Evolutionary conservation across 64 coral and sea anemone genomes (phyloP), one percentile per base, ranked within the genome.

Genomic region (Catalaphyllia jardinei): DNA sequence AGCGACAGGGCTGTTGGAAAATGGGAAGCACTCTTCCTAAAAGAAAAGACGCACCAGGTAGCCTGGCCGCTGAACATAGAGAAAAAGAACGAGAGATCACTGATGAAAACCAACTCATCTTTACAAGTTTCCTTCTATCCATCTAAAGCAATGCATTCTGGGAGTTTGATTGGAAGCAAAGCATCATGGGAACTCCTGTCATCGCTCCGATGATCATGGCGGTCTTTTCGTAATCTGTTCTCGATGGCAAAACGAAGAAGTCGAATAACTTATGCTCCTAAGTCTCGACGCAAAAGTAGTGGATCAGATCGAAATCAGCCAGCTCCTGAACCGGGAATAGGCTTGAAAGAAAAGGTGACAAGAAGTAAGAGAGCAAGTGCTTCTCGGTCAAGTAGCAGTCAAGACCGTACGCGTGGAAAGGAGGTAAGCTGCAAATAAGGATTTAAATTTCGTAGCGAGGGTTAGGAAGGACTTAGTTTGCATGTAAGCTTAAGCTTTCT

Each of bases 1-100:
- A 93, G 29, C 95, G 92, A 85, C 82, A 96, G 30, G 92, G 87
- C 61, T 96, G 95, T 15, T 90, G 59, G 6, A 89, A 60, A 51
- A 71, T 35, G 17, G 81, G 81, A 63, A 85, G 50, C 22, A 38
- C n/a, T n/a, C 63, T 85, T 69, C 63, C 81, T 5, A 85, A 52
- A 17, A 85, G 0, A 69, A 71, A 71, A 20, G 81, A 85, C 16
- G 67, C 19, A 14, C 81, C 81, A 50, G 81, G 63, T 49, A 85
- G 8, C 4, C 71, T 63, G 24, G 81, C 65, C 30, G 46, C 62
- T 50, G 81, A 69, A 69, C 24, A 20, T 1, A 39, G 19, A 1
- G 38, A 27, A 51, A 85, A 71, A 51, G 62, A 17, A 1, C 81
- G 62, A 3, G 81, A 71, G 27, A 85, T 51, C 13, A 85, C 6